phyloP scores from a whole-genome alignment of 2,888 invertebrate genomes.

The Netelia fuscicornis region DNA sequence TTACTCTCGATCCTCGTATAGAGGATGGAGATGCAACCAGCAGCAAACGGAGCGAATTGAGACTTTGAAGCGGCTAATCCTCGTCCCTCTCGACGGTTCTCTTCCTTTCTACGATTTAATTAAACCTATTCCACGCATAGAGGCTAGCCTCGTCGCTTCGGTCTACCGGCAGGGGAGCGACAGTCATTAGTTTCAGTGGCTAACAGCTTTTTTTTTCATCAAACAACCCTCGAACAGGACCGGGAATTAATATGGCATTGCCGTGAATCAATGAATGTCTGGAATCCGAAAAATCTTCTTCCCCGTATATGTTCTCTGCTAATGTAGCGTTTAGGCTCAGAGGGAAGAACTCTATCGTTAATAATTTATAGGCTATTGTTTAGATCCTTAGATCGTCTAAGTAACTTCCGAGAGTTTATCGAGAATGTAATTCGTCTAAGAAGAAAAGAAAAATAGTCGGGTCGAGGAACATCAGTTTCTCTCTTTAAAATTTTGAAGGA shows the following conservation, averaged over 20 bases:
- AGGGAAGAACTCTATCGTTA: background rate
- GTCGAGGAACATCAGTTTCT: too few relatives aligned
- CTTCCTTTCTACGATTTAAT: conserved; percentile 21
- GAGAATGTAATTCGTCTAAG: too few relatives aligned
- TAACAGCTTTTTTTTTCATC: background rate
- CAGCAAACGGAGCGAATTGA: background rate
- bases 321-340: background rate
- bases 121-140: conserved; percentile 11
- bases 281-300: background rate
- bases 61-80: background rate
- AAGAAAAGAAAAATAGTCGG: too few relatives aligned
- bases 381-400: too few relatives aligned
- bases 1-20: background rate
- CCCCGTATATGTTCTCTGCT: background rate
- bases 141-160: background rate
- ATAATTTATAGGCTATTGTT: too few relatives aligned
- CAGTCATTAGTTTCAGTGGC: background rate
- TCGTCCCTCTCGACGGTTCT: conserved; percentile 1
- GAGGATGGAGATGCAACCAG: background rate
- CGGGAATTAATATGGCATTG: background rate
- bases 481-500: too few relatives aligned
- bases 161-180: background rate
- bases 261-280: background rate
- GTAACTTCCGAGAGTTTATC: too few relatives aligned
- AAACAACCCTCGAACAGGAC: background rate